Evolutionary conservation across 1,140 invertebrate genomes (phyloP), one percentile per base, ranked within the genome.

Genomic region (Drosophila mauritiana): DNA sequence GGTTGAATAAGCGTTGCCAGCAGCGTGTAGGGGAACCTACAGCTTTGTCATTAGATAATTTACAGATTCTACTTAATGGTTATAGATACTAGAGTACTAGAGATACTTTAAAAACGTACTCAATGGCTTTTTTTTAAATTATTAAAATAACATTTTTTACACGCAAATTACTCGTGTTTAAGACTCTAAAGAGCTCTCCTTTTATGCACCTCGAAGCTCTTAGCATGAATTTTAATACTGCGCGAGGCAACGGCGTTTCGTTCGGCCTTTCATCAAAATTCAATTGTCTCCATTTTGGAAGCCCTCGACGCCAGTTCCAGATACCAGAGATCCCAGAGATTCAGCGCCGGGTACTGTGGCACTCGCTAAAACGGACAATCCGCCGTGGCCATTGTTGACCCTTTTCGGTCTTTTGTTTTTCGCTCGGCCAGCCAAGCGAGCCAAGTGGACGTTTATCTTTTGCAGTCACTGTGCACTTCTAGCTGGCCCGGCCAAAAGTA

Each of bases 361-460:
- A 34, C 45, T n/a, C 37, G 54, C 40, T 37, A 53, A 40, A 78
- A 63, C 57, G 46, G 65, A 69, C 74, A 69, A 73, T 81, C 69
- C 72, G 49, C 59, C 20, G n/a, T 22, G 48, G 27, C 48, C 62
- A 84, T 84, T 84, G 84, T 89, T 84, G 80, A 89, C 84, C 84
- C 85, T 78, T 84, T 80, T 88, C 25, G 65, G 76, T 77, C 70
- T 73, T 89, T 75, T 79, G 76, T 78, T 88, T 77, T 89, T 67
- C 84, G 79, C 72, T 89, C 63, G 75, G 39, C 72, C 76, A 88
- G 75, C 79, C 82, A 86, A 82, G 69, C 83, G 83, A 58, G 46
- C 80, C 85, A 89, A 89, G 84, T 89, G 84, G 84, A 70, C 84
- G 86, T 89, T 89, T 89, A 89, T 89, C 84, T 89, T 89, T 84